A percentile compares a stretch with the other conserved stretches of the same genome.
These are phyloP conservation scores for Clivina fossor DNA, from an alignment of 2,888 invertebrate species.

Conservation along the genomic window DNA sequence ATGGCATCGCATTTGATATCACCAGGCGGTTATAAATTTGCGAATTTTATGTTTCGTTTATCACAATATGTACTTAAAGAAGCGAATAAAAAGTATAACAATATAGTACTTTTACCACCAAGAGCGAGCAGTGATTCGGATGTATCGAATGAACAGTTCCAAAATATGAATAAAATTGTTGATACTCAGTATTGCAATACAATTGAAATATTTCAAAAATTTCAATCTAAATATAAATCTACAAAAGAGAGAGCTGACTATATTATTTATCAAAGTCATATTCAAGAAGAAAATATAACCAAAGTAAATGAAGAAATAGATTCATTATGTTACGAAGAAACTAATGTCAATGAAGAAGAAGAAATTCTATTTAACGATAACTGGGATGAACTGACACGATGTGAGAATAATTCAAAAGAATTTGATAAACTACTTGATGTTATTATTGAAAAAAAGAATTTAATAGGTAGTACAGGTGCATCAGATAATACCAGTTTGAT, in stretches of 20 bases:
- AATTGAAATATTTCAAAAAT: conserved; percentile 36
- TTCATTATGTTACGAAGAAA: not conserved
- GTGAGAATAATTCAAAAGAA: conserved; percentile 38
- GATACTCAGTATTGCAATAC: conserved; percentile 39
- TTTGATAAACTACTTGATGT: conserved; percentile 39
- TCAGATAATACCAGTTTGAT: conserved; percentile 5
- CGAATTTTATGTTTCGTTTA: conserved; percentile 48
- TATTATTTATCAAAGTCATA: conserved; percentile 36
- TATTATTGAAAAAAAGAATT: conserved; percentile 33
- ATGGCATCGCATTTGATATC: conserved; percentile 49
- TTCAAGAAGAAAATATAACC: conserved; percentile 37
- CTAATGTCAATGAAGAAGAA: conserved; percentile 1
- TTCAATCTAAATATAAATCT: conserved; percentile 37
- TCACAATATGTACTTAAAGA: conserved; percentile 47
- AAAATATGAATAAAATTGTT: conserved; percentile 39
- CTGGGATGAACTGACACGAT: conserved; percentile 35
- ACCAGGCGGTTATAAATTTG: conserved; percentile 49
- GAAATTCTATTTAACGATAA: conserved; percentile 10
- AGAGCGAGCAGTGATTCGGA: conserved; percentile 36
- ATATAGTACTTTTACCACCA: conserved; percentile 32
- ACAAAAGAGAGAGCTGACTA: conserved; percentile 38
- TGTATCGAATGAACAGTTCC: conserved; percentile 25
- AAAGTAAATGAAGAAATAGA: conserved; percentile 39
- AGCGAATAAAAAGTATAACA: conserved; percentile 40
- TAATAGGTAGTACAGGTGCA: not conserved